Evolutionary conservation across 2,797 vertebrate species (phyloP).

Genomic region (Thunnus albacares): DNA sequence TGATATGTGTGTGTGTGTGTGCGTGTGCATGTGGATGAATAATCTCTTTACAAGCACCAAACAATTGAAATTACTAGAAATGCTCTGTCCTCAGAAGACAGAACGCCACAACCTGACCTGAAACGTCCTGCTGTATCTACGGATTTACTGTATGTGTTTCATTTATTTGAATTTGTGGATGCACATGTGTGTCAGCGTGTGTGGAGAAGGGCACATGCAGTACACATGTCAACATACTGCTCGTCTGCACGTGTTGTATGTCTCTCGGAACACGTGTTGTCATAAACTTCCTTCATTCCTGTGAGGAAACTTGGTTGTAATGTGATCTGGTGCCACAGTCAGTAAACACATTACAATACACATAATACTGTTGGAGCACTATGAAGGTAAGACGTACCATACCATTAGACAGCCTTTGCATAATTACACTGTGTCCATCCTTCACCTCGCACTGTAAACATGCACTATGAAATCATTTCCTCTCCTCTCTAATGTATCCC

Average conservation of each 20-base stretch:
- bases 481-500: conserved; percentile 76
- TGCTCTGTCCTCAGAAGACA: conserved; percentile 59
- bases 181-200: background rate
- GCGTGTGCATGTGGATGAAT: conserved; percentile 42
- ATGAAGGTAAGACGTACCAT: conserved; percentile 12
- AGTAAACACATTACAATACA: conserved; percentile 7
- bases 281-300: background rate
- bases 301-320: background rate
- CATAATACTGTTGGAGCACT: conserved; percentile 10
- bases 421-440: conserved; percentile 43
- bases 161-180: conserved; percentile 2
- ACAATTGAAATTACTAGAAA: conserved; percentile 68
- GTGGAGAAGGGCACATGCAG: background rate
- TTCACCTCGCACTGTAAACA: conserved; percentile 52
- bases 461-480: conserved; percentile 62
- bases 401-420: conserved; percentile 39
- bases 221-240: background rate
- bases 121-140: conserved; percentile 38
- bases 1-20: conserved; percentile 10
- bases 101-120: conserved; percentile 51
- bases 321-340: background rate
- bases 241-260: background rate
- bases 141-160: conserved; percentile 17
- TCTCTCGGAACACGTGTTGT: conserved; percentile 1
- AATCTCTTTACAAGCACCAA: conserved; percentile 70